A percentile compares a stretch with the other conserved stretches of the same genome.
These are phyloP conservation scores for Drosophila kanapiae DNA, from an alignment of 1,140 invertebrate species.

Conservation along the genomic window DNA sequence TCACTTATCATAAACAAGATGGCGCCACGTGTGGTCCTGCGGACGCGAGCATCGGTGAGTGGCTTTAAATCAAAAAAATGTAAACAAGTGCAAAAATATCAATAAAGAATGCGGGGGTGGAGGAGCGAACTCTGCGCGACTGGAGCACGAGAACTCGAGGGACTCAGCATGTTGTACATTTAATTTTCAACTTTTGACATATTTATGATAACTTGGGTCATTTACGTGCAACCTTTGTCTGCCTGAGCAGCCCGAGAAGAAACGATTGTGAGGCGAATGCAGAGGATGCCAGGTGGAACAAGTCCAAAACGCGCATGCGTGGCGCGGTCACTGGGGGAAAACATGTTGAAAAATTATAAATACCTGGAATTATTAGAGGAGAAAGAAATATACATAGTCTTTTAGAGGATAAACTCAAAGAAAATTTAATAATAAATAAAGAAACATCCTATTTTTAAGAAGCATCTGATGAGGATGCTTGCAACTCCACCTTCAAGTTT, in stretches of 20 bases:
- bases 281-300: constrained; percentile 78
- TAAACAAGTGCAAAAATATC: constrained; percentile 84
- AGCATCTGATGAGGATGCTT: not conserved
- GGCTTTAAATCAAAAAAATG: constrained; percentile 73
- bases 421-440: not conserved
- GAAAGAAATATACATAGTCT: not conserved
- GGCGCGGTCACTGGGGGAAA: constrained; percentile 29
- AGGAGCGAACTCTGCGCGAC: not conserved
- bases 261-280: constrained; percentile 10
- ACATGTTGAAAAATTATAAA: not conserved
- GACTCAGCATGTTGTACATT: constrained; percentile 76
- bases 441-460: too few relatives aligned
- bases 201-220: constrained; percentile 85
- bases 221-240: constrained; percentile 85
- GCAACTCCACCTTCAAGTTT: not conserved
- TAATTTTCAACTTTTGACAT: constrained; percentile 85
- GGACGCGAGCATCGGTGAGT: constrained; percentile 45
- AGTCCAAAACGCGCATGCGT: constrained; percentile 48
- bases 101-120: constrained; percentile 56
- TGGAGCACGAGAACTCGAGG: constrained; percentile 15
- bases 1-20: constrained; percentile 52
- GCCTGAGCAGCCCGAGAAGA: constrained; percentile 34
- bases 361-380: too few relatives aligned
- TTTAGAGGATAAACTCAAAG: not conserved
- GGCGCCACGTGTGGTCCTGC: constrained; percentile 79